These are phyloP conservation scores for Cephus spinipes DNA, from an alignment of 2,888 invertebrate species.

Conservation along the genomic window DNA sequence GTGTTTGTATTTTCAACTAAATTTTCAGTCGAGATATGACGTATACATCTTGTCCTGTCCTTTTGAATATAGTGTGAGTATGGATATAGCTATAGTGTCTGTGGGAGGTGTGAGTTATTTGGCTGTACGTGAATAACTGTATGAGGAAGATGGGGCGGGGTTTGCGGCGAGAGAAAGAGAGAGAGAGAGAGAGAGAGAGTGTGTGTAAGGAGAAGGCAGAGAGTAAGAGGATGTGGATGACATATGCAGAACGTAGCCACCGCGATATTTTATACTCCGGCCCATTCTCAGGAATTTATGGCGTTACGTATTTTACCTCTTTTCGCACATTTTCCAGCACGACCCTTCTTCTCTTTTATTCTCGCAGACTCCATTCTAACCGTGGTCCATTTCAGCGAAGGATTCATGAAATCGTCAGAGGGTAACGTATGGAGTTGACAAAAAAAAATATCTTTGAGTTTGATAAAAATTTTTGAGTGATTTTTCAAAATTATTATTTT, in stretches of 20 bases:
- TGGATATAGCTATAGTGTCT: neutral
- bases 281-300: constrained; percentile 62
- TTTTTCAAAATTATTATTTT: neutral
- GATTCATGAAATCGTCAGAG: neutral
- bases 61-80: constrained; percentile 48
- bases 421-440: neutral
- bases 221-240: constrained; percentile 58
- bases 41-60: constrained; percentile 48
- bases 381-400: neutral
- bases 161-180: constrained; percentile 14
- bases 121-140: neutral
- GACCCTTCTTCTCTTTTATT: constrained; percentile 22
- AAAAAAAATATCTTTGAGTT: neutral
- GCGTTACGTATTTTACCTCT: constrained; percentile 40
- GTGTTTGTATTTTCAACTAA: neutral
- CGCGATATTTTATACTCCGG: constrained; percentile 59
- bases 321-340: constrained; percentile 25
- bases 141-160: neutral
- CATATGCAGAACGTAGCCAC: constrained; percentile 63
- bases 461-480: neutral
- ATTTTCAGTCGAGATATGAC: neutral
- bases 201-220: constrained; percentile 21
- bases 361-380: constrained; percentile 7
- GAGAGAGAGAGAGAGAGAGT: constrained; percentile 12
- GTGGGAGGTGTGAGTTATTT: neutral